Base-by-base conservation (phyloP, 2,797 vertebrate genomes). In the Hydrophis major region DNA sequence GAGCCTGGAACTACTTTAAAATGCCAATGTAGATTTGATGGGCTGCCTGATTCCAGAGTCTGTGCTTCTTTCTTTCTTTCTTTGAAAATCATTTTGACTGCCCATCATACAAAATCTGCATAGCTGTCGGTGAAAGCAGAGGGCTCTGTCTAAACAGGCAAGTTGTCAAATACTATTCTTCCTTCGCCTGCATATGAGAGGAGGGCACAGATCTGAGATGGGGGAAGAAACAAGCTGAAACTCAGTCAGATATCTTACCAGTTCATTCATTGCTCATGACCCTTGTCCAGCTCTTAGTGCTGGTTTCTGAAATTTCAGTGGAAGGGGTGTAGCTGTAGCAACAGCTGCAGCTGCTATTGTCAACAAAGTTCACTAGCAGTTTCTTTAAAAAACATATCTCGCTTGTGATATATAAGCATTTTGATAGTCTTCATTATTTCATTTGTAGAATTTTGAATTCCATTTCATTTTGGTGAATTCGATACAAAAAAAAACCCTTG, bases 51-150 rank as follows among this genome's bases (percentile, higher is more conserved):
- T 78, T 32, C 53, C 6, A 47, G 74, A 83, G 6, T n/a, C 66
- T 37, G 32, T 27, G 20, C 47, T 56, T 83, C 69, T 90, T 32
- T 55, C 20, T 94, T 32, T 55, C 20, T 94, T 92, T 4, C 12
- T 66, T 47, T 37, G 83, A 59, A 90, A 42, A 92, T 93, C 92
- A 95, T 92, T 57, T 89, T 42, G 92, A 95, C 63, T 59, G 69
- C 13, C 90, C 86, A 32, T 69, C 2, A 1, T 94, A 94, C 93
- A 92, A 86, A 55, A 63, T 93, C 90, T 56, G 32, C 92, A 74
- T 60, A 83, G 87, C 91, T 89, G 93, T 91, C 11, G 0, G n/a
- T 22, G 7, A 92, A 0, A 12, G 28, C 61, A 57, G 6, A 0
- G 47, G 57, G 93, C 93, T 87, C 25, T 88, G 59, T 91, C 86